A percentile compares a stretch with the other conserved stretches of the same genome.
phyloP scores from a whole-genome alignment of 2,888 invertebrate genomes.

The Heliconius erato region DNA sequence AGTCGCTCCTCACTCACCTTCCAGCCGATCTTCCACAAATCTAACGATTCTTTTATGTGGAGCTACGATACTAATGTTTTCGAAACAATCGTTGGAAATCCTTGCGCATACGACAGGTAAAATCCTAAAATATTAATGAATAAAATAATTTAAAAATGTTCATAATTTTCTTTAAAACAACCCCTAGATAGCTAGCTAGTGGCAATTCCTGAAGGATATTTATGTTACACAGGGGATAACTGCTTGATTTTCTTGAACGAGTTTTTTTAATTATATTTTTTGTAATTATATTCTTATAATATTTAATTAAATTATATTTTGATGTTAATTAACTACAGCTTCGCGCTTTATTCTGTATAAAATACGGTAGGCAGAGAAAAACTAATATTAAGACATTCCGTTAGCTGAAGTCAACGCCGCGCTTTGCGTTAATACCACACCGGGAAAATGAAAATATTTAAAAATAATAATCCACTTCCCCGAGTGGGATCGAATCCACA shows the following conservation, averaged over 20 bases:
- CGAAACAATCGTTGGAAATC: constrained; percentile 85
- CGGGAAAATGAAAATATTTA: not conserved
- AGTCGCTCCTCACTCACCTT: constrained; percentile 74
- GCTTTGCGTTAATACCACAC: not conserved
- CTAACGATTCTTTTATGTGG: constrained; percentile 82
- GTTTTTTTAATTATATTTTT: constrained; percentile 34
- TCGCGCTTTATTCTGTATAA: too few relatives aligned
- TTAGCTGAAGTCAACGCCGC: not conserved
- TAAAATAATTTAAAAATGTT: constrained; percentile 16
- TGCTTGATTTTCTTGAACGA: constrained; percentile 5
- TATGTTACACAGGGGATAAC: not conserved
- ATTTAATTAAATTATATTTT: not conserved
- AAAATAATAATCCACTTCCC: too few relatives aligned
- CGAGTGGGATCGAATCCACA: not conserved
- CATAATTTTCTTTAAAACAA: constrained; percentile 37
- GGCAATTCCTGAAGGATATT: constrained; percentile 5
- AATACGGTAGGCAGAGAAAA: too few relatives aligned
- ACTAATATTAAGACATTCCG: too few relatives aligned
- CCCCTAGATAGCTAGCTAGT: constrained; percentile 15
- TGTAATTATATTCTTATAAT: not conserved
- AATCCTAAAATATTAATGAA: not conserved
- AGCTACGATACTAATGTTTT: constrained; percentile 79
- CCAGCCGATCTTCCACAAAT: constrained; percentile 83
- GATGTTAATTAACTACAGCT: too few relatives aligned
- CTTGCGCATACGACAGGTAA: constrained; percentile 85